These are phyloP conservation scores for Adelosebastes latens DNA, from an alignment of 2,797 vertebrate genomes.

Conservation along the genomic window DNA sequence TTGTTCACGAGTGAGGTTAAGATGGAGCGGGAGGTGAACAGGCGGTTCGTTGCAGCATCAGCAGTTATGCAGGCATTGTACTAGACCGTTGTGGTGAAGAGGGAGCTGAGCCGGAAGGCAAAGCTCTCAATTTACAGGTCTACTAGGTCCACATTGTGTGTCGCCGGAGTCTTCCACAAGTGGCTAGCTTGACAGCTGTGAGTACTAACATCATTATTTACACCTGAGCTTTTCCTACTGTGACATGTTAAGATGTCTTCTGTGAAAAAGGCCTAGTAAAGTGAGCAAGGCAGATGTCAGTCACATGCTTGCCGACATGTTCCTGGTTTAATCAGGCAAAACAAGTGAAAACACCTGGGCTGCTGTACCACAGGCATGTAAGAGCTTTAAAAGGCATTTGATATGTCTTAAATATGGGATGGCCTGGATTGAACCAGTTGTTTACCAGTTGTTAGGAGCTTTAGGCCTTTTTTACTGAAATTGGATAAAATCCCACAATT, in stretches of 20 bases:
- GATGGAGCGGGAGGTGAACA: no score
- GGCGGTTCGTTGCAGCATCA: no score
- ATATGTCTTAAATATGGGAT: background rate
- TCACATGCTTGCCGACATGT: background rate
- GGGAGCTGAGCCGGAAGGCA: no score
- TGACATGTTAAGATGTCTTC: background rate
- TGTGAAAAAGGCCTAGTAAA: background rate
- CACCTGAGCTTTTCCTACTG: background rate
- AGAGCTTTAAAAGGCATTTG: background rate
- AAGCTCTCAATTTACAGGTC: no score
- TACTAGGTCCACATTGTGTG: no score
- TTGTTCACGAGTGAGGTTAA: no score
- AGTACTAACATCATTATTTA: background rate
- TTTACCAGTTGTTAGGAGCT: constrained; percentile 6
- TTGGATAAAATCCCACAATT: constrained; percentile 23
- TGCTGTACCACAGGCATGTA: background rate
- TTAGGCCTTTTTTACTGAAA: constrained; percentile 11
- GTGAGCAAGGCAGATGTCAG: background rate
- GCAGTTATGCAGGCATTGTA: no score
- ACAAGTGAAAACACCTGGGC: background rate
- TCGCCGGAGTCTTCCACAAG: no score
- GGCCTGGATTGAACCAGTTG: background rate
- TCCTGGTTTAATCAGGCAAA: background rate
- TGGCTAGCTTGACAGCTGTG: no score
- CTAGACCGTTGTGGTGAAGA: no score